Base-by-base conservation (phyloP, 37 sponge, comb jelly and placozoan species). In the Halichondria panicea region DNA sequence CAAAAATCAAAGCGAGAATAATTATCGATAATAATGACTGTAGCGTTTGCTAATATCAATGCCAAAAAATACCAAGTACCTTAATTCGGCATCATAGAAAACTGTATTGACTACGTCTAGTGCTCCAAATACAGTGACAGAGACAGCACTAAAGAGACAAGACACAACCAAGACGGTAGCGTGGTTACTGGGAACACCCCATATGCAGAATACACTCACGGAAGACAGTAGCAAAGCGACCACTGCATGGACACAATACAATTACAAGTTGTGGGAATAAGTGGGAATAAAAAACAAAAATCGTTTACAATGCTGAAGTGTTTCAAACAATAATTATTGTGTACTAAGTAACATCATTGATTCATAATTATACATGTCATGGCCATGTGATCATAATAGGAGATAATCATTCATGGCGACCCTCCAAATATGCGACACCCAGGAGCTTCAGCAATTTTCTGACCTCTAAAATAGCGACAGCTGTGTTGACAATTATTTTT, bases 131-230 rank as follows among this genome's bases (percentile, higher is more conserved):
- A 70, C 52, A 58, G 72, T 71, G 38, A 77, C 72, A n/a, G 72
- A 77, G 30, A 77, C 78, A 22, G 78, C 78, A 67, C 71, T 77
- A 52, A 77, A 84, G 9, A 84, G 54, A 63, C 85, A 84, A 7
- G 78, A 70, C 33, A 84, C 66, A 30, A 44, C 30, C n/a, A 84
- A 33, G 13, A 71, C 71, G 25, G 59, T 43, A 21, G 25, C 70
- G 21, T 71, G 78, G 25, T 41, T 32, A 34, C 46, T 63, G 56
- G 78, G 75, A 60, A 76, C 66, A 19, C 46, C 22, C 78, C 78
- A 84, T 22, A 84, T 77, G 54, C 50, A 63, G 55, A 84, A 84
- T 40, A 77, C 78, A 66, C 72, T 70, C 24, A 77, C 32, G 21
- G 85, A 72, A 53, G 85, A 84, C 18, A 84, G 54, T 6, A 77